Evolutionary conservation across 2,888 invertebrate species (phyloP).

Genomic region (Timandra comae): DNA sequence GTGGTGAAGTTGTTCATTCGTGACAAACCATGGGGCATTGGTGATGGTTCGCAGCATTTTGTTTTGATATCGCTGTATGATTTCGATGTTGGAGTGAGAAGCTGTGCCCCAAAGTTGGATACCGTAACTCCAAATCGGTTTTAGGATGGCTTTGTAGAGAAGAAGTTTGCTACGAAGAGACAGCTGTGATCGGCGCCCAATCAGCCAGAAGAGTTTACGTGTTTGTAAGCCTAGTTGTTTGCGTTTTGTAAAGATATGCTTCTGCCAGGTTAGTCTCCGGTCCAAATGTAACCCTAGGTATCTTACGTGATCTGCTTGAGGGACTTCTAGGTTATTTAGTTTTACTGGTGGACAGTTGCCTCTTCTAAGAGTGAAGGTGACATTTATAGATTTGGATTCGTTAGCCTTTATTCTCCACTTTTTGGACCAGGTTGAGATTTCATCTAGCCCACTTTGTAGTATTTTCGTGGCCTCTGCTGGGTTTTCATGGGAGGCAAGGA

Average conservation of each 20-base stretch:
- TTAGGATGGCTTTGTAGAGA: conserved; percentile 11
- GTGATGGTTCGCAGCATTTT: conserved; percentile 5
- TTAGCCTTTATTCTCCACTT: conserved; percentile 3
- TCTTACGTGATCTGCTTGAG: conserved; percentile 12
- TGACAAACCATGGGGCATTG: conserved; percentile 3
- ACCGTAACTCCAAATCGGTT: too few relatives aligned
- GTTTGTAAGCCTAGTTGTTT: conserved; percentile 7
- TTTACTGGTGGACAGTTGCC: conserved; percentile 1
- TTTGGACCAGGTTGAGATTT: conserved; percentile 1
- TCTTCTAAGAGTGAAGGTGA: conserved; percentile 1
- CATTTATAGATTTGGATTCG: background rate
- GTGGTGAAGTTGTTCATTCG: conserved; percentile 1
- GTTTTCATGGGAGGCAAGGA: background rate
- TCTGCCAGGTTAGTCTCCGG: conserved; percentile 14
- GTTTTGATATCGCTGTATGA: too few relatives aligned
- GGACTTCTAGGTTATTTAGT: background rate
- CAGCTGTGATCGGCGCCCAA: conserved; percentile 8
- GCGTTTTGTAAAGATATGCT: conserved; percentile 16
- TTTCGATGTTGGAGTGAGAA: too few relatives aligned
- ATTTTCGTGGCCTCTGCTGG: background rate
- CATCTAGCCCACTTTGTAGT: conserved; percentile 1
- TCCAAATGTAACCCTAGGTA: conserved; percentile 20
- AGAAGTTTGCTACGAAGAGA: conserved; percentile 4
- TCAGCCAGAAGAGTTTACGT: conserved; percentile 8
- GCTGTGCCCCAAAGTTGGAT: too few relatives aligned